Evolutionary conservation across 2,888 invertebrate genomes (phyloP), one percentile per base, ranked within the genome.

Genomic region (Melangyna quadrimaculata): DNA sequence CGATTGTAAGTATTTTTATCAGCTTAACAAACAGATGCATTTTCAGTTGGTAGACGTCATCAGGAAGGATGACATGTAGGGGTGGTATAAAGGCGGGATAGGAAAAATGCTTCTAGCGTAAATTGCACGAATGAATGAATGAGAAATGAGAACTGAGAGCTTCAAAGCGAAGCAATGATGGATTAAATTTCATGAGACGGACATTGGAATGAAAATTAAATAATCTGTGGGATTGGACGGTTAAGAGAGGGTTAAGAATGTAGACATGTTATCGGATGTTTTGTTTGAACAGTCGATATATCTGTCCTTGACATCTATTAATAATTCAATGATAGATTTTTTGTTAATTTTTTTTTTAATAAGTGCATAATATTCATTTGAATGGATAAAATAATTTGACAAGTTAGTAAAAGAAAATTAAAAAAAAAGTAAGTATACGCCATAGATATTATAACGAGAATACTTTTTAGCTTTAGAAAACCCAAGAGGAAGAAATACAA

Each of bases 181-280:
- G 71, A 79, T 79, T 79, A 67, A 79, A 83, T 83, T 79, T 74
- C 78, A 32, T 40, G 19, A 51, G 51, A 70, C 73, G 32, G 70
- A 70, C 59, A 43, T 61, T 29, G 51, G 10, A 29, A 55, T 12
- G 22, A 53, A 19, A 55, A 55, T 65, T 35, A 51, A 35, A 51
- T 67, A 51, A 67, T 51, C 35, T 67, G 35, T 5, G 35, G 35
- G 51, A 67, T 22, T 67, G 32, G 45, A 51, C 24, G 14, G 48
- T n/a, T 29, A 6, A 43, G 27, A 43, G 27, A 43, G 40, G 65
- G 12, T 12, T 48, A n/a, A n/a, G n/a, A n/a, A n/a, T n/a, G n/a
- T 48, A 27, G 32, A 19, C 29, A 65, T 19, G 12, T 65, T 6
- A 22, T 32, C 8, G 48, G 32, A 51, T 2, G 19, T 35, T 51